Conservation (phyloP, 1,140 invertebrate species). For the Sinonovacula constricta region DNA sequence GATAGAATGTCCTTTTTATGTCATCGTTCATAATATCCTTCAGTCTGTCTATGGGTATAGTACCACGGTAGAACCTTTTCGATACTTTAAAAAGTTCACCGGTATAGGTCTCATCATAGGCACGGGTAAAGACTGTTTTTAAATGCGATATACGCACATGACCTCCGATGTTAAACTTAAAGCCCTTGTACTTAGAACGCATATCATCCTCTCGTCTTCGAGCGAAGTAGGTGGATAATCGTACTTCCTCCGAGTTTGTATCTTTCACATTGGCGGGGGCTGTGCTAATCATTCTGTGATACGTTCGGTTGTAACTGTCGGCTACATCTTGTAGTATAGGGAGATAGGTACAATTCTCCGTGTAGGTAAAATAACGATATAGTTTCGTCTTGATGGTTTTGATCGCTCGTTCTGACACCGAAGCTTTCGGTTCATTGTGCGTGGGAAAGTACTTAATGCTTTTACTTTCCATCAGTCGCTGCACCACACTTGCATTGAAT, state of each 20-base stretch:
- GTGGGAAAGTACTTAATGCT: background rate
- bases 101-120: background rate
- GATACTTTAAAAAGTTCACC: conserved; percentile 7
- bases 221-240: conserved; percentile 8
- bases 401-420: background rate
- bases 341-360: background rate
- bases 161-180: conserved; percentile 8
- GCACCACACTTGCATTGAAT: background rate
- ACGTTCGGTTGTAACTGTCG: background rate
- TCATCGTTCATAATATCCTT: background rate
- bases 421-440: conserved; percentile 15
- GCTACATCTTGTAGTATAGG: conserved; percentile 15
- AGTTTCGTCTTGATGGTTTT: background rate
- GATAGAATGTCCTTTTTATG: conserved; percentile 6
- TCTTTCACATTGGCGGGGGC: background rate
- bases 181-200: too few species aligned
- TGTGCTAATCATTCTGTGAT: conserved; percentile 4
- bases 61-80: conserved; percentile 6
- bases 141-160: conserved; percentile 11
- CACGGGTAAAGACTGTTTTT: conserved; percentile 11
- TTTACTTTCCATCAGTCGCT: background rate
- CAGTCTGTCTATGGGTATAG: conserved; percentile 8
- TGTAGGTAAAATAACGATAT: conserved; percentile 1
- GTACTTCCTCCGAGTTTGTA: background rate
- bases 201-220: background rate